phyloP scores from a whole-genome alignment of 2,113 vertebrate species.

The Petroica traversi region DNA sequence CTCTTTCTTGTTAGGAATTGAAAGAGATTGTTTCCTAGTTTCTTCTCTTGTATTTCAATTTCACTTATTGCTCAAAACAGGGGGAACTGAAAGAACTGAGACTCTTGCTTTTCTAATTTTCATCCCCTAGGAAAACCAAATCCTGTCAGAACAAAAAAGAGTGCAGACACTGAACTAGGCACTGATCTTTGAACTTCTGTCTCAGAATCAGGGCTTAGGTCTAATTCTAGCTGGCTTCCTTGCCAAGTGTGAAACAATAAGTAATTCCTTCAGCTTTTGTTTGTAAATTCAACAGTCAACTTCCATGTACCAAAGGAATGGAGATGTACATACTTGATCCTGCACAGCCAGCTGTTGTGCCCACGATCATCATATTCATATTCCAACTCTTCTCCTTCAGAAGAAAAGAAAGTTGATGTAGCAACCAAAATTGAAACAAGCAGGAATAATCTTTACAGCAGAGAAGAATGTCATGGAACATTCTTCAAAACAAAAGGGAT shows the following conservation, averaged over 20 bases:
- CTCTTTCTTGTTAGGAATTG: not conserved
- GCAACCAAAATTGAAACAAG: not conserved
- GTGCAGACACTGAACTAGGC: not conserved
- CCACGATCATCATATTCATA: conserved; percentile 95
- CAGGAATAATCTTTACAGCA: not conserved
- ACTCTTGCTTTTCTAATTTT: not conserved
- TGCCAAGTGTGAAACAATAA: not conserved
- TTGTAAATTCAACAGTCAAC: not conserved
- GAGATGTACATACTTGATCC: conserved; percentile 84
- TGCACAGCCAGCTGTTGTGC: conserved; percentile 92
- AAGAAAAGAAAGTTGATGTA: not conserved
- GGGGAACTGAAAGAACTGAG: not conserved
- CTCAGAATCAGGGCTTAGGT: not conserved
- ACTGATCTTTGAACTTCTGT: not conserved
- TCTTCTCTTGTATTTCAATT: not conserved
- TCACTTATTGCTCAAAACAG: not conserved
- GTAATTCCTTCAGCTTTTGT: not conserved
- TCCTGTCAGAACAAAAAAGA: not conserved
- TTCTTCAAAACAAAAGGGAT: not conserved
- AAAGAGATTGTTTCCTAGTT: not conserved
- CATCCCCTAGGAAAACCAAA: not conserved
- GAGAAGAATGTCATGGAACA: not conserved
- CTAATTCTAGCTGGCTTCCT: not conserved
- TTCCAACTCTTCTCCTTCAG: conserved; percentile 91
- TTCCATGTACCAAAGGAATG: not conserved